Evolutionary conservation across 2,888 invertebrate genomes (phyloP).

Genomic region (Eupithecia vulgata): DNA sequence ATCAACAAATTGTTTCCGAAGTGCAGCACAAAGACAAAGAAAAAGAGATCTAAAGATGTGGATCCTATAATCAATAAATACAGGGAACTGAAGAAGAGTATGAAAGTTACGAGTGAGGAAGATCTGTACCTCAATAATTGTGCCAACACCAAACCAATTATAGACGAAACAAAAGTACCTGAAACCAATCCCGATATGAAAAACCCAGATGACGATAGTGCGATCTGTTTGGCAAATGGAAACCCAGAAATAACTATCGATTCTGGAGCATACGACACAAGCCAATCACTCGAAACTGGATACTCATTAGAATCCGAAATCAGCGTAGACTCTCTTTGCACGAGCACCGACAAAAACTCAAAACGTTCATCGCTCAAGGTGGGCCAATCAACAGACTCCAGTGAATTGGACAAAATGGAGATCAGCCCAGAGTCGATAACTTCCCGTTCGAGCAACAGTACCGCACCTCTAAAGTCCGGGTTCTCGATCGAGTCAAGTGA

Average conservation of each 20-base stretch:
- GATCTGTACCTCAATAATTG: constrained; percentile 76
- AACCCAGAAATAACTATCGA: constrained; percentile 82
- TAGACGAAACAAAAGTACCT: constrained; percentile 65
- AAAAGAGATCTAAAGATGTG: constrained; percentile 78
- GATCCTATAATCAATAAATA: constrained; percentile 80
- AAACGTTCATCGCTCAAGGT: constrained; percentile 83
- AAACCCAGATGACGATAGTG: constrained; percentile 79
- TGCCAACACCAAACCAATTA: constrained; percentile 72
- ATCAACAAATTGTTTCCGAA: constrained; percentile 78
- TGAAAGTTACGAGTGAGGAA: constrained; percentile 77
- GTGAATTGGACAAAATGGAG: constrained; percentile 85
- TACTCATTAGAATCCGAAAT: constrained; percentile 83
- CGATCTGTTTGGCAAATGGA: constrained; percentile 77
- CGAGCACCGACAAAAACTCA: constrained; percentile 77
- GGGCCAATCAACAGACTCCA: constrained; percentile 87
- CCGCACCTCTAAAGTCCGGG: constrained; percentile 82
- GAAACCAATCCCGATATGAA: constrained; percentile 66
- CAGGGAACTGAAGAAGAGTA: constrained; percentile 75
- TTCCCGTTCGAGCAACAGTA: constrained; percentile 78
- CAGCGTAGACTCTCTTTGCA: constrained; percentile 84
- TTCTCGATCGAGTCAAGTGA: constrained; percentile 87
- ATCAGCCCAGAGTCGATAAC: constrained; percentile 81
- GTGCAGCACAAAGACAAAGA: constrained; percentile 80
- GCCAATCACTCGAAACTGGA: constrained; percentile 80
- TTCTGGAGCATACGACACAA: constrained; percentile 77